Base-by-base conservation (phyloP, 1,140 invertebrate genomes). In the Stratiolaelaps scimitus region DNA sequence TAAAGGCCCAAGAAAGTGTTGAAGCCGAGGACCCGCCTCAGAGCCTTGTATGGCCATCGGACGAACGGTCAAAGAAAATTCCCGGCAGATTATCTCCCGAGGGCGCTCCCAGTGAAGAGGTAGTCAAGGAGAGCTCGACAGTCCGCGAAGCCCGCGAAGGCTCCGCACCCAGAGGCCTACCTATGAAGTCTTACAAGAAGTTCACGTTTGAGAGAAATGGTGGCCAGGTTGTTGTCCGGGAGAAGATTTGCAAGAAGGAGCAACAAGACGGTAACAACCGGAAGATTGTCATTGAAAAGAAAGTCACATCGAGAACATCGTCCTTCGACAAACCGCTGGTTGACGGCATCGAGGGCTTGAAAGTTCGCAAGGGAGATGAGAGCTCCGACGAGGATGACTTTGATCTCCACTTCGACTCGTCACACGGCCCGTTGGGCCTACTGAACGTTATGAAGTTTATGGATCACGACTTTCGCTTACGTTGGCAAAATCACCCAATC, bases 381-480 rank as follows among this genome's bases (percentile, higher is more conserved):
- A 60, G 53, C 20, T 60, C 53, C 17, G 53, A 60, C 53, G 53
- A 60, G 34, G 53, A 60, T 10, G 53, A 60, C 34, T 60, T 60
- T 10, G 53, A 60, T 26, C 13, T 60, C 13, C 53, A 60, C 34
- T 60, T 60, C 10, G 53, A 60, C 34, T 60, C 53, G 15, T 60
- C 53, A 34, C 26, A 60, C 20, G 53, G 53, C 6, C 53, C 53
- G 15, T 20, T 60, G 10, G 53, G 53, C 6, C 53, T 60, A 6
- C 53, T 60, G 23, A 60, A 60, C 53, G 53, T 60, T 15, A 60
- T 60, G 53, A 60, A 60, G 20, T 60, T 60, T 34, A 60, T 60
- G 53, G 53, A 60, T 60, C 53, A 34, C 15, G 53, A 60, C 34
- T 60, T 60, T 26, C 53, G 53, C 6, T 29, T 34, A 2, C 53